Evolutionary conservation across 2,888 invertebrate genomes (phyloP), one percentile per base, ranked within the genome.

Genomic region (Drosophila siamana): DNA sequence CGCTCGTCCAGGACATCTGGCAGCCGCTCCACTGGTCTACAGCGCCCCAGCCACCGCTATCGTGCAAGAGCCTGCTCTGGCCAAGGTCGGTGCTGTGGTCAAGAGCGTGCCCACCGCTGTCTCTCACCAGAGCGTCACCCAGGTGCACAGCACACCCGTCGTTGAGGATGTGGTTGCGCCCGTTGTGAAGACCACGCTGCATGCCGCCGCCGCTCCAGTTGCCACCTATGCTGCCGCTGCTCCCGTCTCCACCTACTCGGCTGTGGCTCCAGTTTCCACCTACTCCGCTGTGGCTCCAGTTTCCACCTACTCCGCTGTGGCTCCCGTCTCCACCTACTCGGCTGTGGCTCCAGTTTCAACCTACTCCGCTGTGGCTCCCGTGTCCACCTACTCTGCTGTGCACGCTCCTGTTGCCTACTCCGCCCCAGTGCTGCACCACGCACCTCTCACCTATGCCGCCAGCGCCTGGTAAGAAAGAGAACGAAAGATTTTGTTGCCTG

Each of bases 91-190:
- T 22, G 80, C 89, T 24, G 80, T 91, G n/a, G 90, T 92, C 30
- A 89, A 91, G 85, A 89, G 90, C 51, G 75, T 93, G 38, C 94
- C 94, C 7, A 94, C 93, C 3, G 93, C 94, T 0, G 93, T 94
- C 0, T 89, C 90, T 11, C 91, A 91, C 62, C 94, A 94, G 81
- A 93, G 93, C 51, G 91, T 93, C 0, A 88, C 93, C 40, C 93
- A 94, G 74, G 91, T 94, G 38, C 93, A 92, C 70, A 91, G 89
- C 75, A 80, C 87, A 4, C 90, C 91, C 6, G 72, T 87, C 11
- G 85, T 91, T 6, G 69, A 90, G 70, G 91, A 90, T 86, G 89
- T 91, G 69, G 71, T 89, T 24, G 89, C 90, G n/a, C 90, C 90
- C 4, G 85, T 86, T 13, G 77, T 90, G 7, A 88, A 80, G 90